Conservation (phyloP, 2,888 invertebrate species). For the Caenorhabditis becei region DNA sequence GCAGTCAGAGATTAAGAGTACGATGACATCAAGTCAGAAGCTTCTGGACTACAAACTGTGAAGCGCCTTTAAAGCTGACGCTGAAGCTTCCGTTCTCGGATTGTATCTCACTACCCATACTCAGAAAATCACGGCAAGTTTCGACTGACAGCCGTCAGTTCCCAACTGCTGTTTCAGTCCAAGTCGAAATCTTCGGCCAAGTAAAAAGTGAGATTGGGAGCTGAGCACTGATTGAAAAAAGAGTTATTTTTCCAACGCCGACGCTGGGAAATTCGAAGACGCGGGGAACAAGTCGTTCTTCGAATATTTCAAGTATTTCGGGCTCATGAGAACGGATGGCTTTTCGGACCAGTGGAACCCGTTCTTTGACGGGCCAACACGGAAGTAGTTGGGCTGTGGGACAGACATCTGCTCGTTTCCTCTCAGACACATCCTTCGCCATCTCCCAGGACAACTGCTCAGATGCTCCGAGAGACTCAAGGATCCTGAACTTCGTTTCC, state of each 20-base stretch:
- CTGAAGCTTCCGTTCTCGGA: too few species aligned
- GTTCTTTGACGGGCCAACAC: neutral
- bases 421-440: neutral
- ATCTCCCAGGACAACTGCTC: neutral
- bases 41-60: too few species aligned
- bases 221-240: neutral
- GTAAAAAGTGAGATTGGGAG: neutral
- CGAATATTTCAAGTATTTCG: neutral
- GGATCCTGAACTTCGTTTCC: neutral
- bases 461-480: neutral
- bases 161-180: too few species aligned
- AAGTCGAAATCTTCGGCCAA: neutral
- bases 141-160: too few species aligned
- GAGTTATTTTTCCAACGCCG: neutral
- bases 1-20: too few species aligned
- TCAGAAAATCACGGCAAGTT: too few species aligned
- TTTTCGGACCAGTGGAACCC: neutral
- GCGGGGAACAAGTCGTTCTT: neutral
- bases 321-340: neutral
- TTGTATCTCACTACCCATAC: too few species aligned
- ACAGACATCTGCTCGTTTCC: neutral
- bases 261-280: neutral
- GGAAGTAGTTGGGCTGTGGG: neutral
- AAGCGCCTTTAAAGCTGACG: too few species aligned
- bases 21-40: too few species aligned